These are phyloP conservation scores for Eonycteris spelaea DNA, from an alignment of 2,113 vertebrate species.

Conservation along the genomic window DNA sequence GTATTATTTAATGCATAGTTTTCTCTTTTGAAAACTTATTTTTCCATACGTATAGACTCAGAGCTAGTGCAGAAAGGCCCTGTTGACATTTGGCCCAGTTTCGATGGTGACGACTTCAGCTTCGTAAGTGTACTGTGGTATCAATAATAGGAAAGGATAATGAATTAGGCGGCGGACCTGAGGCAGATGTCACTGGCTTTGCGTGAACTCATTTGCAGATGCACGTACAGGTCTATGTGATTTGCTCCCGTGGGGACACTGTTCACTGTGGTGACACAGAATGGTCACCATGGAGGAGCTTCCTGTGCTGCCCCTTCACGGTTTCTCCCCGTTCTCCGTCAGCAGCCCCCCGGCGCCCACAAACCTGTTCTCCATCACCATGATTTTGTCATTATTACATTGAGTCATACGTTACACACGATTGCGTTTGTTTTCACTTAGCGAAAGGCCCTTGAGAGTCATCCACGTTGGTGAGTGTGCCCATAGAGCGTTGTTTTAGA, in stretches of 20 bases:
- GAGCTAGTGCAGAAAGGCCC: neutral
- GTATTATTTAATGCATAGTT: neutral
- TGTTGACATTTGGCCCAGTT: fast-evolving
- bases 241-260: fast-evolving
- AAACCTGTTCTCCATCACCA: neutral
- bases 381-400: neutral
- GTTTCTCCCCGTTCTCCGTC: neutral
- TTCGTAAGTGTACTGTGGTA: no score
- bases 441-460: neutral
- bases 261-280: fast-evolving
- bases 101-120: neutral
- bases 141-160: neutral
- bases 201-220: fast-evolving
- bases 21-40: neutral
- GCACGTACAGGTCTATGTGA: fast-evolving
- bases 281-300: fast-evolving
- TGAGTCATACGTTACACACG: fast-evolving
- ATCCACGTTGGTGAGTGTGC: neutral
- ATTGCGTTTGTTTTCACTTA: neutral
- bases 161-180: neutral
- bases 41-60: neutral
- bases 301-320: fast-evolving
- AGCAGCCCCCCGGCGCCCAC: fast-evolving
- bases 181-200: neutral
- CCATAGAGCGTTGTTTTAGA: neutral